Base-by-base conservation (phyloP, 2,797 vertebrate species). In the Gouania willdenowi region DNA sequence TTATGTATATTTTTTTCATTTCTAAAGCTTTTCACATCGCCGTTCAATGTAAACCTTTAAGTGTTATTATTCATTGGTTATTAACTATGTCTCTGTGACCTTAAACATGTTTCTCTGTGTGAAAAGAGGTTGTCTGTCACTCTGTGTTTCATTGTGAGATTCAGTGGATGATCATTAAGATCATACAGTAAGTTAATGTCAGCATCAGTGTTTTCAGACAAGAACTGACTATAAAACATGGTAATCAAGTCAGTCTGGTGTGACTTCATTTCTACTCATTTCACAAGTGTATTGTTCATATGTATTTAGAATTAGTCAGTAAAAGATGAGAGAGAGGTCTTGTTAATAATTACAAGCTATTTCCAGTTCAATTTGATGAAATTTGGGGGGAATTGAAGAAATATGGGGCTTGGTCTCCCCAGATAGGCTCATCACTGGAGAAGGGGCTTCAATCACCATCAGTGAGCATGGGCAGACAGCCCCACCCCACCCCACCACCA, bases 371-470 rank as follows among this genome's bases (percentile, higher is more conserved):
- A 68, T 40, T 73, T 42, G 66, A 75, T 71, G 61, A 73, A 45
- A 70, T 69, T 78, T 71, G 40, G 12, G 49, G 27, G 45, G 47
- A 60, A n/a, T 29, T 62, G 61, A 39, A 45, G 51, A 67, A 77
- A 75, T 66, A 41, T 61, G 41, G 45, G 26, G 17, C 66, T 50
- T 42, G 9, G 31, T 56, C 69, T 44, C 21, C 37, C 72, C 51
- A 68, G 62, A 80, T 80, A 73, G 75, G 59, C 77, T 77, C 83
- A 70, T 80, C 66, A 66, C 62, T 53, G 63, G 52, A 82, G 75
- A 84, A 71, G 61, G 66, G 71, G 58, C 57, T 62, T n/a, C n/a
- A n/a, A n/a, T n/a, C 41, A 38, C 79, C 73, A 74, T 82, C 77
- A 81, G 66, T 78, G 65, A 71, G 63, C 68, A 20, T 35, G 74